phyloP scores from a whole-genome alignment of 2,888 invertebrate genomes.

The Sarcophaga carnaria region DNA sequence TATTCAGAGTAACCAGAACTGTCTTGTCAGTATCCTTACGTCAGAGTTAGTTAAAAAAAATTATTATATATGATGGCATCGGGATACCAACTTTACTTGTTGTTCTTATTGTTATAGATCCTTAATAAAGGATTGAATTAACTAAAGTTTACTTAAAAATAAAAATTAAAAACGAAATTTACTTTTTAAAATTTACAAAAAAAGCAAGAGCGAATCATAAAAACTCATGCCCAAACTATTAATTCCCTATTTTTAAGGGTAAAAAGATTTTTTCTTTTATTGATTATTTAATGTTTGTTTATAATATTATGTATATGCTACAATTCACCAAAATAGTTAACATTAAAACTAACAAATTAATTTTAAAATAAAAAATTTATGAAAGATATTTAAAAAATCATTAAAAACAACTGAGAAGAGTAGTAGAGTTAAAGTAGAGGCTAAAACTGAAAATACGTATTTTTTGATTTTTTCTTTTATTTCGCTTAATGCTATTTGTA shows the following conservation, averaged over 20 bases:
- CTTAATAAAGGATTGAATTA: slow-evolving; percentile 40
- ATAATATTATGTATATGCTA: slow-evolving; percentile 65
- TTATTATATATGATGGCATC: no score
- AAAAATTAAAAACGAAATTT: slow-evolving; percentile 73
- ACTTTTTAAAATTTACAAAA: slow-evolving; percentile 55
- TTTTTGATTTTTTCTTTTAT: slow-evolving; percentile 64
- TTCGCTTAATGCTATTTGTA: slow-evolving; percentile 68
- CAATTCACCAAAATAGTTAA: slow-evolving; percentile 68
- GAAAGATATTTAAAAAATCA: slow-evolving; percentile 56
- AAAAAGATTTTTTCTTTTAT: slow-evolving; percentile 53
- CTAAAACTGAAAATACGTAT: slow-evolving; percentile 65
- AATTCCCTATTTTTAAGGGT: slow-evolving; percentile 65
- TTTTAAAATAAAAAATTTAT: slow-evolving; percentile 57
- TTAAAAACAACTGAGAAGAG: slow-evolving; percentile 63
- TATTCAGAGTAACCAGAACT: no score
- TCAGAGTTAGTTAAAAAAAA: no score
- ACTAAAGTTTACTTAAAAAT: slow-evolving; percentile 73
- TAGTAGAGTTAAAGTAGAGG: slow-evolving; percentile 59
- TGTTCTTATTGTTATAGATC: slow-evolving; percentile 47
- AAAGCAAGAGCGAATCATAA: slow-evolving; percentile 57
- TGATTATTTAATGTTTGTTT: slow-evolving; percentile 59
- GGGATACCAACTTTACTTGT: slow-evolving; percentile 61
- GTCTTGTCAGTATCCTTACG: no score
- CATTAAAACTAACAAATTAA: slow-evolving; percentile 53
- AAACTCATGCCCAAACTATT: slow-evolving; percentile 69